Evolutionary conservation across 2,797 vertebrate species (phyloP).

Genomic region (Centropyge bicolor): DNA sequence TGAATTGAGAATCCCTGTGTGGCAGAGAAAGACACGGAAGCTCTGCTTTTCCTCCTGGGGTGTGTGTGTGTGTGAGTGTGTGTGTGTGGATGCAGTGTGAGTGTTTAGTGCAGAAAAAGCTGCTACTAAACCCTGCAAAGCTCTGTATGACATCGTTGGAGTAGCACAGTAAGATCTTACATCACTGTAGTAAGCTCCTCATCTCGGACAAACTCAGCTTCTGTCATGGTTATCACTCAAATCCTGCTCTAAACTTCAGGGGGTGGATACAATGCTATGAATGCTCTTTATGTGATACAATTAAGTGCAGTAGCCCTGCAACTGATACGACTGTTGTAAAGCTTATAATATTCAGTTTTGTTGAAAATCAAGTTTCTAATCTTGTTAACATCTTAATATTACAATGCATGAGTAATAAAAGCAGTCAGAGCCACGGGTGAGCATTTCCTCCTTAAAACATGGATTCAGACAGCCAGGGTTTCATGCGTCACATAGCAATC

Average conservation of each 20-base stretch:
- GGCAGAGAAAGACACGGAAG: conserved; percentile 43
- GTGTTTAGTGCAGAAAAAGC: conserved; percentile 4
- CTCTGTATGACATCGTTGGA: conserved; percentile 14
- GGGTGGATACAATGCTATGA: neutral
- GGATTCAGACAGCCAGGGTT: too few relatives aligned
- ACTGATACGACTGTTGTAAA: neutral
- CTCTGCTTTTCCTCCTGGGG: conserved; percentile 16
- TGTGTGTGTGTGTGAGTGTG: neutral
- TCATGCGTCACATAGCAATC: too few relatives aligned
- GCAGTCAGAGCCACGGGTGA: too few relatives aligned
- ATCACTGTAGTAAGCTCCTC: neutral
- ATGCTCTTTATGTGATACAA: neutral
- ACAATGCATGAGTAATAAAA: too few relatives aligned
- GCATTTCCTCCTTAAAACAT: too few relatives aligned
- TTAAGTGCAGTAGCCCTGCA: neutral
- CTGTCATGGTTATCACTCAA: conserved; percentile 5
- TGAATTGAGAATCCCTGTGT: conserved; percentile 48
- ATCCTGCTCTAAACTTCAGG: neutral
- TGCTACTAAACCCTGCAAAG: conserved; percentile 17
- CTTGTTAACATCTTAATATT: too few relatives aligned
- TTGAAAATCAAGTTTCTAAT: too few relatives aligned
- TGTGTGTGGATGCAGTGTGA: neutral
- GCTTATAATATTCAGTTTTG: neutral
- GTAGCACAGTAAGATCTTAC: neutral
- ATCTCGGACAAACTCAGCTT: neutral